Evolutionary conservation across 2,797 vertebrate species (phyloP), one percentile per base, ranked within the genome.

Genomic region (Anniella stebbinsi): DNA sequence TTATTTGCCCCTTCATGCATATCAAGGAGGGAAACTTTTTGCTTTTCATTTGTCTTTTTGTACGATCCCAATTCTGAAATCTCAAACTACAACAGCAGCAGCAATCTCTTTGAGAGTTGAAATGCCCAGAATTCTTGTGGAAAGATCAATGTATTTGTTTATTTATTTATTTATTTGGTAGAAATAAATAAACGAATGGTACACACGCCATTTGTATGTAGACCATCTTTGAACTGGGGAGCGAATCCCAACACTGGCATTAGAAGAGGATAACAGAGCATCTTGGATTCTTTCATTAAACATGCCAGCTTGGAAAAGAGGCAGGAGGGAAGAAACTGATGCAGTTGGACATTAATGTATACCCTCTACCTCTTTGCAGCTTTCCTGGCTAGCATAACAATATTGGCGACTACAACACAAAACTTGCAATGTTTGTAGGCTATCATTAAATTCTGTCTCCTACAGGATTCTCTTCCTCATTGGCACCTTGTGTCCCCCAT

Each of bases 41-140:
- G 33, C n/a, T 73, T 88, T 88, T 88, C 70, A 41, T 84, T 72
- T n/a, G n/a, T 73, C 38, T 63, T 80, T 28, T 33, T 45, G 25
- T 15, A 10, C 13, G 11, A 21, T 36, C 54, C 57, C 10, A 38
- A 13, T 69, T 48, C 54, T 88, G 70, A 88, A 11, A 63, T 28
- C 33, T 13, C 10, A 33, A 41, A 36, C n/a, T n/a, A n/a, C n/a
- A n/a, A 48, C 23, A 88, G 8, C 12, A 30, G 41, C 41, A 66
- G 54, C 69, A 30, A 75, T 11, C 41, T 51, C 36, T 83, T 73
- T 88, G 18, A 48, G 80, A 48, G 41, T 48, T 63, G 70, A 73
- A 57, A 54, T 33, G 18, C 54, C 38, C 15, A 45, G 13, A 54
- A 38, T 45, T 67, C 18, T 54, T 28, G 11, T n/a, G 38, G 63